Base-by-base conservation (phyloP, 1,140 invertebrate species). In the Parapsyche elsis region DNA sequence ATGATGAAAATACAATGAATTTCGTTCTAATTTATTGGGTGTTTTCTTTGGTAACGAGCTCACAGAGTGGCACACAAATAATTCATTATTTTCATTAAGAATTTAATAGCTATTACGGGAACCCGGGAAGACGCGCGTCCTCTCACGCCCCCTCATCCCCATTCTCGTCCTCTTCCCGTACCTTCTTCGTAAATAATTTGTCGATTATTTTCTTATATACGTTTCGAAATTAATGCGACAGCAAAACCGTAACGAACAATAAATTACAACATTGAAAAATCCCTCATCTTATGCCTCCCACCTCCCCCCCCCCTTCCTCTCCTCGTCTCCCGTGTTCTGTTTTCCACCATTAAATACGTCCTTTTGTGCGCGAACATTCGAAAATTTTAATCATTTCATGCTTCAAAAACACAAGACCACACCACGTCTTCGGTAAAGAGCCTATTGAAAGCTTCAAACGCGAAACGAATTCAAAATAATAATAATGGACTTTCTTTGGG, bases 1-100 rank as follows among this genome's bases (percentile, higher is more conserved):
- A 73, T 73, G 71, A 73, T 53, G 71, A 73, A 73, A 73, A 73
- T 73, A 73, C 71, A 73, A 73, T 45, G 71, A 73, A 73, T 73
- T 73, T 73, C 46, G 16, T 24, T 46, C 71, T 73, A 73, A 73
- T 73, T 73, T 73, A 73, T 73, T 73, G 30, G 71, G n/a, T 53
- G 46, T 73, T 73, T 73, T 73, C 71, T 73, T 45, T 46, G 30
- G 71, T 73, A 73, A 73, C 71, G 71, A 53, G 38, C 71, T 73
- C 71, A 38, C 14, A 45, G 71, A 73, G 46, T 73, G 71, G 38
- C 71, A 73, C 71, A 73, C 71, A 73, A 73, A 73, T 73, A 73
- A 73, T 73, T 73, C 38, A 73, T 73, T 73, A 73, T 73, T 73
- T 73, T 73, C 71, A 73, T 73, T 73, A 46, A 73, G 21, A 73